These are phyloP conservation scores for Pristiophorus japonicus DNA, from an alignment of 2,113 vertebrate species.

Conservation along the genomic window DNA sequence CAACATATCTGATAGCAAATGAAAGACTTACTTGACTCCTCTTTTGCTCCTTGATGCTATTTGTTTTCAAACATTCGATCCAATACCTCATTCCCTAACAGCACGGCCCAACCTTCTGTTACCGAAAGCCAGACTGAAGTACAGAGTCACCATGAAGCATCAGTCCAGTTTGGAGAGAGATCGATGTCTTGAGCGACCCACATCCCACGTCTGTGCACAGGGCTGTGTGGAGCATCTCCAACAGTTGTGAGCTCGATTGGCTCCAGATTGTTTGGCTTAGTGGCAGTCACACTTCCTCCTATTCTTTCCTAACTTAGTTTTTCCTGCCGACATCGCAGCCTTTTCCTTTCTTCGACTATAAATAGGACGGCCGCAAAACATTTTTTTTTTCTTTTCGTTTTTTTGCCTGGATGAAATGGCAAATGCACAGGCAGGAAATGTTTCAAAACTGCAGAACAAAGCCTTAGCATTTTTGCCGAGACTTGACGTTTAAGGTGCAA, in stretches of 20 bases:
- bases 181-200: not conserved
- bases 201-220: not conserved
- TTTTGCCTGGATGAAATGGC: conserved; percentile 50
- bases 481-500: not conserved
- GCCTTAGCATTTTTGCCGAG: not conserved
- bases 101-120: not conserved
- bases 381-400: not conserved
- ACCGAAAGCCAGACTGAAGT: not conserved
- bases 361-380: conserved; percentile 69
- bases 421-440: conserved; percentile 77
- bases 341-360: conserved; percentile 76
- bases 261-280: conserved; percentile 76
- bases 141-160: not conserved
- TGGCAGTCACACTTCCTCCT: conserved; percentile 84
- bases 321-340: conserved; percentile 78
- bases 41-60: not conserved
- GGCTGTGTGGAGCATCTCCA: conserved; percentile 43
- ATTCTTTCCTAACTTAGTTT: conserved; percentile 90
- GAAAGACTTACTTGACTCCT: conserved; percentile 4
- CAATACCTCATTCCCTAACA: not conserved
- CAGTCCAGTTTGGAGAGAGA: not conserved
- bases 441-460: conserved; percentile 51
- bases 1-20: not conserved
- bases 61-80: no score
- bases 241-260: conserved; percentile 57